phyloP scores from a whole-genome alignment of 2,888 invertebrate species.

The Drosophila incognita region DNA sequence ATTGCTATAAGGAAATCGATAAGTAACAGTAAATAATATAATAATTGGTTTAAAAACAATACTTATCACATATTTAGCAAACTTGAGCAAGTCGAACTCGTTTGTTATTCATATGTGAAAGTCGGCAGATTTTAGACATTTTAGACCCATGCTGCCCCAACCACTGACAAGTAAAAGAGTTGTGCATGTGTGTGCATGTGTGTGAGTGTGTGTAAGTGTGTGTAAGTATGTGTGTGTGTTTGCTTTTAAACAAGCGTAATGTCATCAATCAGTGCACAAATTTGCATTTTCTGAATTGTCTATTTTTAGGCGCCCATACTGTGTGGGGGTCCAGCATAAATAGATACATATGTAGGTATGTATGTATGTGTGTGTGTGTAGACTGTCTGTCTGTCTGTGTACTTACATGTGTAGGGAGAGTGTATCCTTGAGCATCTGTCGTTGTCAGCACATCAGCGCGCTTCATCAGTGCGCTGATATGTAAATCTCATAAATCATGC shows the following conservation, averaged over 20 bases:
- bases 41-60: background rate
- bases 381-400: background rate
- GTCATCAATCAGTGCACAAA: constrained; percentile 77
- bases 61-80: background rate
- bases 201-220: background rate
- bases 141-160: background rate
- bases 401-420: constrained; percentile 4
- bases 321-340: background rate
- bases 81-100: background rate
- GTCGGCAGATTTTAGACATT: background rate
- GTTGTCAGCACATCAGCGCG: constrained; percentile 78
- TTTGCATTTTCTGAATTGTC: constrained; percentile 58
- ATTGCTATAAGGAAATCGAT: background rate
- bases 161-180: background rate
- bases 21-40: background rate
- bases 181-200: constrained; percentile 4
- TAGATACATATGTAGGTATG: background rate
- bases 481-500: constrained; percentile 84
- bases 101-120: constrained; percentile 28
- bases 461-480: constrained; percentile 80
- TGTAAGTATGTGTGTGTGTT: background rate
- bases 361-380: background rate
- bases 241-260: constrained; percentile 51
- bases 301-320: constrained; percentile 41
- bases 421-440: constrained; percentile 52